Evolutionary conservation across 2,113 vertebrate genomes (phyloP).

Genomic region (Mus spicilegus): DNA sequence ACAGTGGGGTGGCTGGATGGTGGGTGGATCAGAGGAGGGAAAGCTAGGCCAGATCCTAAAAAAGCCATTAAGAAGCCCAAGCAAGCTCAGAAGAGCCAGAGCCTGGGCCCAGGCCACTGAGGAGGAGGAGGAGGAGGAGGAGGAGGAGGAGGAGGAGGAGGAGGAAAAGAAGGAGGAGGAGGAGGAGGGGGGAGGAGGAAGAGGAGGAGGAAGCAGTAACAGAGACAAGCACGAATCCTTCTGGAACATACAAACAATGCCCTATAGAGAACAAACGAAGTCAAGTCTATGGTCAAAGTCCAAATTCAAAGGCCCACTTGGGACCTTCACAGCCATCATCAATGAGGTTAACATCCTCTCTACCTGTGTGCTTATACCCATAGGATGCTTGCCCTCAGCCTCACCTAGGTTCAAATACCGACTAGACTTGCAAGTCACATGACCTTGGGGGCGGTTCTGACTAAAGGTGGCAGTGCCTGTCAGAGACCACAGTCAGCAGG

Average conservation of each 20-base stretch:
- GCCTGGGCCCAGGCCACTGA: fast-evolving
- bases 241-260: fast-evolving
- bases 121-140: no score
- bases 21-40: background rate
- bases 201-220: no score
- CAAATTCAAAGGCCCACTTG: no score
- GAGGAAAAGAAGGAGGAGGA: no score
- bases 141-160: no score
- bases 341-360: no score
- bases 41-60: background rate
- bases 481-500: background rate
- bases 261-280: background rate
- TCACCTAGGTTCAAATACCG: background rate
- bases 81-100: background rate
- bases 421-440: background rate
- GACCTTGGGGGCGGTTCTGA: background rate
- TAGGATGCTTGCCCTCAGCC: fast-evolving
- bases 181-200: no score
- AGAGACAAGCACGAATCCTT: background rate
- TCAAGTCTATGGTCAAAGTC: background rate
- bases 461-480: background rate
- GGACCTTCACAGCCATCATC: background rate
- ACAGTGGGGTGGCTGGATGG: fast-evolving
- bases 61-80: background rate
- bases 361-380: fast-evolving